Evolutionary conservation across 2,888 invertebrate genomes (phyloP).

Genomic region (Coleophora deauratella): DNA sequence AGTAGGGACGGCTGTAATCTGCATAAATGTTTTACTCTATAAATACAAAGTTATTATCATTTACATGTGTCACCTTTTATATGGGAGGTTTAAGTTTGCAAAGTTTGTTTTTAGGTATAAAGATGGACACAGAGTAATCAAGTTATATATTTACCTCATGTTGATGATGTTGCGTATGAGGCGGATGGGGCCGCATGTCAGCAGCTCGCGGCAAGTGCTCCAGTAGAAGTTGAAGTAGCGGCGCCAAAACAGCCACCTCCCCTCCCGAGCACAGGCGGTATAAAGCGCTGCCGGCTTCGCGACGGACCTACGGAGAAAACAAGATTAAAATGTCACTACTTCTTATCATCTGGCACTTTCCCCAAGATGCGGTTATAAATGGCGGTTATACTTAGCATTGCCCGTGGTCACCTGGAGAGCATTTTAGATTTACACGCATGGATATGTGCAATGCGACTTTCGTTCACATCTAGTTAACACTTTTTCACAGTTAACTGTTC

Average conservation of each 20-base stretch:
- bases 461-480: no score
- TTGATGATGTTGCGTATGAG: slow-evolving; percentile 38
- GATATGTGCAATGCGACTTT: no score
- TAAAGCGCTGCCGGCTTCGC: slow-evolving; percentile 94
- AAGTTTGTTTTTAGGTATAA: no score
- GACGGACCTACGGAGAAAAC: slow-evolving; percentile 77
- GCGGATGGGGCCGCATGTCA: slow-evolving; percentile 80
- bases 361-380: neutral
- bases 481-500: no score
- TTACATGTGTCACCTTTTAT: no score
- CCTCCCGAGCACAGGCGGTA: slow-evolving; percentile 89
- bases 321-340: neutral
- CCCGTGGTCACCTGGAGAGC: no score
- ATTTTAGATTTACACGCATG: no score
- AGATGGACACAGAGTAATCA: no score
- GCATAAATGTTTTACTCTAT: no score
- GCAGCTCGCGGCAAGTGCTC: slow-evolving; percentile 89
- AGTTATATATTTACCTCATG: slow-evolving; percentile 45
- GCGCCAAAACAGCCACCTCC: slow-evolving; percentile 79
- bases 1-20: neutral
- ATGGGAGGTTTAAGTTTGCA: no score
- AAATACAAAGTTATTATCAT: no score
- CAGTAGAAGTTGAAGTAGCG: slow-evolving; percentile 86
- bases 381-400: no score
- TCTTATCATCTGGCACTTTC: neutral